These are phyloP conservation scores for Neoarius graeffei DNA, from an alignment of 2,113 vertebrate genomes.

Conservation along the genomic window DNA sequence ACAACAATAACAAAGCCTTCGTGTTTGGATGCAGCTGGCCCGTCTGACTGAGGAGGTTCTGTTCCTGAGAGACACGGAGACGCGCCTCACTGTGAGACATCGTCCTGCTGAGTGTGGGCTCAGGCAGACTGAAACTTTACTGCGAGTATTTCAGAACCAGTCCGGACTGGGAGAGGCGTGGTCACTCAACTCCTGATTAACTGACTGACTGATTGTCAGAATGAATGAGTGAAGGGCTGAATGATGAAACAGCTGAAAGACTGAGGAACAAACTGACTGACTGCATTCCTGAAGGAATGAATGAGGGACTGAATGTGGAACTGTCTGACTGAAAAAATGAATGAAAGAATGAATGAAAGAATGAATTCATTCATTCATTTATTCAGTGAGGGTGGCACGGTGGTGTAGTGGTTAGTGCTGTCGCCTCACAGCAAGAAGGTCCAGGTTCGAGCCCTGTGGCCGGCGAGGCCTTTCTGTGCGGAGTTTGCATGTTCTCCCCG, in stretches of 20 bases:
- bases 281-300: too few relatives aligned
- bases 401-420: too few relatives aligned
- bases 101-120: neutral
- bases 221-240: neutral
- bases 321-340: neutral
- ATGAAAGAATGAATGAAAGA: neutral
- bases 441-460: too few relatives aligned
- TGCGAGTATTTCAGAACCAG: neutral
- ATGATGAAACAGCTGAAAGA: neutral
- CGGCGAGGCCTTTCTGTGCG: too few relatives aligned
- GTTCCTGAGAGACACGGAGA: neutral
- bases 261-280: neutral
- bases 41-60: neutral
- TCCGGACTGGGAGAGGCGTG: neutral
- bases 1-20: neutral
- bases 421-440: too few relatives aligned
- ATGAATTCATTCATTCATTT: too few relatives aligned
- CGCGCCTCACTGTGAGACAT: neutral
- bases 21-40: neutral
- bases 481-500: too few relatives aligned
- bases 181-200: neutral
- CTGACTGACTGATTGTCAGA: neutral
- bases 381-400: too few relatives aligned
- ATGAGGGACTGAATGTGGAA: neutral
- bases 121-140: neutral